Conservation (phyloP, 2,113 vertebrate genomes). For the Dicentrarchus labrax region DNA sequence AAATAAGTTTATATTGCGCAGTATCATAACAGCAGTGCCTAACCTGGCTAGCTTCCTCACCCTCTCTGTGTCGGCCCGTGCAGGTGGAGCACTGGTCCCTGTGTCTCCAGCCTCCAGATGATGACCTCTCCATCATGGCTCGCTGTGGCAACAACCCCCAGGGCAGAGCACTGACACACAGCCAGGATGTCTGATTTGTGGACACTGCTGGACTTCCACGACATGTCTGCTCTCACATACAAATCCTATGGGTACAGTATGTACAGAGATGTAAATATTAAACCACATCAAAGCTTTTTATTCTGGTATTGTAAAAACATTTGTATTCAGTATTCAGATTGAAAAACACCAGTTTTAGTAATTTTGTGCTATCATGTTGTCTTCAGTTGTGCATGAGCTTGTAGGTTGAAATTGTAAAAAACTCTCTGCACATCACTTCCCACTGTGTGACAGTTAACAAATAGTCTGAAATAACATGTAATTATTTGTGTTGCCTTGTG, state of each 20-base stretch:
- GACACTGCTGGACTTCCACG: slow-evolving; percentile 66
- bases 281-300: not conserved
- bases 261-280: not conserved
- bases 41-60: slow-evolving; percentile 24
- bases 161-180: slow-evolving; percentile 51
- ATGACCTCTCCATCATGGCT: slow-evolving; percentile 76
- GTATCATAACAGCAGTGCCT: not conserved
- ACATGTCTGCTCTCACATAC: slow-evolving; percentile 52
- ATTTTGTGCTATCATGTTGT: not conserved
- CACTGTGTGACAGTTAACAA: slow-evolving; percentile 36
- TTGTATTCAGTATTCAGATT: not conserved
- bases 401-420: slow-evolving; percentile 7
- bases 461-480: slow-evolving; percentile 11
- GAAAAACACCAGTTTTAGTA: not conserved
- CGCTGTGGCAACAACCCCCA: slow-evolving; percentile 69
- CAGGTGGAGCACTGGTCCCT: slow-evolving; percentile 50
- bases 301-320: not conserved
- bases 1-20: not conserved
- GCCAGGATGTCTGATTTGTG: slow-evolving; percentile 67
- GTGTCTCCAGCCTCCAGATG: slow-evolving; percentile 70
- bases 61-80: slow-evolving; percentile 7
- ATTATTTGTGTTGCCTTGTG: slow-evolving; percentile 43
- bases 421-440: slow-evolving; percentile 5
- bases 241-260: slow-evolving; percentile 49
- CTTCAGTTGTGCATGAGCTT: not conserved